phyloP scores from a whole-genome alignment of 1,140 invertebrate species.

The Dysdera silvatica region DNA sequence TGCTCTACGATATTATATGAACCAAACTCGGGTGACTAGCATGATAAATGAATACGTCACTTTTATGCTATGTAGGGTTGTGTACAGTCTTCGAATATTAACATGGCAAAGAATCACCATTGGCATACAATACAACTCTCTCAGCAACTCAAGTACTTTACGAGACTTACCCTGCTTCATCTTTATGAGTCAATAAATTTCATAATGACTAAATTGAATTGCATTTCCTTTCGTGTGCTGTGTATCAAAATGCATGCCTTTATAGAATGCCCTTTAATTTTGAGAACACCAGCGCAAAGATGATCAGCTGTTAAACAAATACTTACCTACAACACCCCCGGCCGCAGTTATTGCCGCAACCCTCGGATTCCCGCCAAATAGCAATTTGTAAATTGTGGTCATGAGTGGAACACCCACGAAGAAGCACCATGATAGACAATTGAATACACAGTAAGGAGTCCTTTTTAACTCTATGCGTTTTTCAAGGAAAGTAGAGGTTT shows the following conservation, averaged over 20 bases:
- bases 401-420: conserved; percentile 60
- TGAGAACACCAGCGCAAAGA: background rate
- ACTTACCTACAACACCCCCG: conserved; percentile 65
- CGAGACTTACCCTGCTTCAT: background rate
- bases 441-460: conserved; percentile 55
- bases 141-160: background rate
- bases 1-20: too few relatives aligned
- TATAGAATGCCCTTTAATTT: background rate
- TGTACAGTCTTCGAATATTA: background rate
- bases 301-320: background rate
- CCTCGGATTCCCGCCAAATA: conserved; percentile 63
- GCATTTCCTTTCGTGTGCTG: background rate
- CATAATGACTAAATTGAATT: background rate
- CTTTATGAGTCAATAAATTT: background rate
- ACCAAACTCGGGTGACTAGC: background rate
- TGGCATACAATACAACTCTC: background rate
- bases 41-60: background rate
- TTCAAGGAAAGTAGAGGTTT: conserved; percentile 72
- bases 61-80: background rate
- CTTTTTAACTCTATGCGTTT: conserved; percentile 58
- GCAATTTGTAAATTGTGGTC: conserved; percentile 58
- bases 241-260: background rate
- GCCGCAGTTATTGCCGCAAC: conserved; percentile 58
- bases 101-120: background rate
- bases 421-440: conserved; percentile 60